Conservation (phyloP, 2,888 invertebrate species). For the Nemoura dubitans region DNA sequence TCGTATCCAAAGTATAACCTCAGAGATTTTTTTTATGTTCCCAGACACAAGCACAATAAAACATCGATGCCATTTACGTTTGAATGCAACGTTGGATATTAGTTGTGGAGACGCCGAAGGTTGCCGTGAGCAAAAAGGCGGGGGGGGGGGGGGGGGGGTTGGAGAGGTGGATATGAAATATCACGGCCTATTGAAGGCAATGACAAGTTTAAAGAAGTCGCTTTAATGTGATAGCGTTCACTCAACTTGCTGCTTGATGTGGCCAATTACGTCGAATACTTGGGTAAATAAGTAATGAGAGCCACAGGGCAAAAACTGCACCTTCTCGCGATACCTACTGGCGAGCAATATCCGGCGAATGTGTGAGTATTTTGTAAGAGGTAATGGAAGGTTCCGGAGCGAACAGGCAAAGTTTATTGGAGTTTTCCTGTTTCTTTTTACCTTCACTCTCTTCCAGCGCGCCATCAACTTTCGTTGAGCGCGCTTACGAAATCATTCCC, state of each 20-base stretch:
- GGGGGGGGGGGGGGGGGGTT: too few species aligned
- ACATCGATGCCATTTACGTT: neutral
- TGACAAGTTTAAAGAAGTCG: neutral
- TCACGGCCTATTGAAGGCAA: neutral
- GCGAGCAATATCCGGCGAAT: neutral
- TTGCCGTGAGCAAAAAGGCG: too few species aligned
- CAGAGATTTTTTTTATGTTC: neutral
- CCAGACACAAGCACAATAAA: neutral
- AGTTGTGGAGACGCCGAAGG: too few species aligned
- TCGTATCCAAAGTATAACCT: neutral
- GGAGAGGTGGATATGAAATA: too few species aligned
- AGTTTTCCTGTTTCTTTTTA: neutral
- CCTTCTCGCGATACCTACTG: neutral
- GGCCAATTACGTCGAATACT: conserved; percentile 9
- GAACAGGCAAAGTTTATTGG: neutral
- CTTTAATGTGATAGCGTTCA: conserved; percentile 3
- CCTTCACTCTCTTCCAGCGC: neutral
- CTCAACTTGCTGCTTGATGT: neutral
- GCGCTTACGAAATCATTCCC: conserved; percentile 27
- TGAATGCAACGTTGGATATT: neutral
- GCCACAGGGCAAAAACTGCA: neutral
- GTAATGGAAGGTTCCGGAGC: neutral
- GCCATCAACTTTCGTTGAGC: conserved; percentile 22
- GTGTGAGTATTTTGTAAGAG: neutral
- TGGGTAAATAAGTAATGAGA: conserved; percentile 10